Percentiles rank a stretch among this genome's conserved stretches.
These are phyloP conservation scores for Notodonta ziczac DNA, from an alignment of 2,888 invertebrate species.

Conservation along the genomic window DNA sequence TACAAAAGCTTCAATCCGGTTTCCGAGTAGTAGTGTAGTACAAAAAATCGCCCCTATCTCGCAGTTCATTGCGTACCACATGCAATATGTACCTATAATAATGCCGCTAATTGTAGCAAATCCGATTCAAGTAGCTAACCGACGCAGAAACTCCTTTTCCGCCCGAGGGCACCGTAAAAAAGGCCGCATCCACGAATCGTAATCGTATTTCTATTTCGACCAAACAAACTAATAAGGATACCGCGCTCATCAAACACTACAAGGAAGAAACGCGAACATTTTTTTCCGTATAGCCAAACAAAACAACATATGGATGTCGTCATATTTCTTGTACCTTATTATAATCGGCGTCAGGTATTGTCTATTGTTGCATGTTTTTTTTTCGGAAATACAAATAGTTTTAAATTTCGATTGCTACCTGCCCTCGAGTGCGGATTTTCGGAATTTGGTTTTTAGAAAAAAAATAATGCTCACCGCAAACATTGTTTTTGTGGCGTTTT, in stretches of 20 bases:
- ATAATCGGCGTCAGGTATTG: conserved; percentile 79
- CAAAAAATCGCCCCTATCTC: conserved; percentile 39
- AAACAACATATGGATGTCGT: conserved; percentile 73
- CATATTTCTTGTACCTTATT: conserved; percentile 81
- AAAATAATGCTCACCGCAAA: conserved; percentile 80
- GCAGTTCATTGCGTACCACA: conserved; percentile 43
- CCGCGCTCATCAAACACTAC: conserved; percentile 65
- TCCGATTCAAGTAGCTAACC: conserved; percentile 68
- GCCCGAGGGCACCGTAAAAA: conserved; percentile 59
- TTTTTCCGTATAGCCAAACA: conserved; percentile 48
- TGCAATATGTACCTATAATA: conserved; percentile 50
- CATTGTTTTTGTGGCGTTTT: conserved; percentile 77
- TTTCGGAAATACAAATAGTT: conserved; percentile 81
- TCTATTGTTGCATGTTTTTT: conserved; percentile 74
- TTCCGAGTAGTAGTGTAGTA: conserved; percentile 21
- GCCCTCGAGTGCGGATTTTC: conserved; percentile 77
- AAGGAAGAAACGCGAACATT: conserved; percentile 41
- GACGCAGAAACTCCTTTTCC: conserved; percentile 73
- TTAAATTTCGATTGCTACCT: conserved; percentile 79
- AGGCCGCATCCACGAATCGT: conserved; percentile 63
- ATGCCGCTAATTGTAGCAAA: conserved; percentile 72
- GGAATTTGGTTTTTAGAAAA: conserved; percentile 75
- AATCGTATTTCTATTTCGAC: conserved; percentile 67
- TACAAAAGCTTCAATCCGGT: conserved; percentile 17
- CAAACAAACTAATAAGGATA: conserved; percentile 69